These are phyloP conservation scores for Branchinecta lindahli DNA, from an alignment of 1,140 invertebrate species.

Conservation along the genomic window DNA sequence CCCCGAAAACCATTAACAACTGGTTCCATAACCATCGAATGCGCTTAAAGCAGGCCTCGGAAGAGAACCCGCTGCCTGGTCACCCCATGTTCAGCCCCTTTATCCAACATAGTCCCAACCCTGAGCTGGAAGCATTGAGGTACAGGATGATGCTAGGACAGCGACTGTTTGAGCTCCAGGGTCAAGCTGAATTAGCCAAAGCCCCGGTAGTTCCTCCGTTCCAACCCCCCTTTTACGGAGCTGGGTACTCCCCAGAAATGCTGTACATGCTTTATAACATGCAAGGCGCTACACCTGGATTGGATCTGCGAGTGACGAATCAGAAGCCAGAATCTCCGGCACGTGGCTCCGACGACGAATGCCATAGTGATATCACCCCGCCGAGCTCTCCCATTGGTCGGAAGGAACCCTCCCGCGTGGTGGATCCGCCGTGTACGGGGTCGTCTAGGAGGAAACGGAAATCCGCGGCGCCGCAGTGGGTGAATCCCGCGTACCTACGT, in stretches of 20 bases:
- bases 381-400: constrained; percentile 23
- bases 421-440: constrained; percentile 30
- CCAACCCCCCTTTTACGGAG: constrained; percentile 50
- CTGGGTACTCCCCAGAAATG: constrained; percentile 56
- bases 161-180: constrained; percentile 65
- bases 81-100: background rate
- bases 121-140: constrained; percentile 55
- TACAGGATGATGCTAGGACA: constrained; percentile 74
- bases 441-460: constrained; percentile 48
- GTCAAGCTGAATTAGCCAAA: constrained; percentile 44
- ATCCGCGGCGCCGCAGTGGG: constrained; percentile 89
- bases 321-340: background rate
- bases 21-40: constrained; percentile 99
- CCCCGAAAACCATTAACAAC: constrained; percentile 89
- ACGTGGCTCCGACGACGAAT: constrained; percentile 32
- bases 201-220: constrained; percentile 35
- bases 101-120: constrained; percentile 13
- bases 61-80: background rate
- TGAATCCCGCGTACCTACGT: constrained; percentile 81
- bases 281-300: constrained; percentile 22
- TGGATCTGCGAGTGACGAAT: constrained; percentile 14
- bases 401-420: constrained; percentile 19
- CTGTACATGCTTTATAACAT: constrained; percentile 31
- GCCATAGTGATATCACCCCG: constrained; percentile 32
- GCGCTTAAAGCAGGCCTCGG: constrained; percentile 75